Evolutionary conservation across 2,797 vertebrate genomes (phyloP).

Genomic region (Acrossocheilus fasciatus): DNA sequence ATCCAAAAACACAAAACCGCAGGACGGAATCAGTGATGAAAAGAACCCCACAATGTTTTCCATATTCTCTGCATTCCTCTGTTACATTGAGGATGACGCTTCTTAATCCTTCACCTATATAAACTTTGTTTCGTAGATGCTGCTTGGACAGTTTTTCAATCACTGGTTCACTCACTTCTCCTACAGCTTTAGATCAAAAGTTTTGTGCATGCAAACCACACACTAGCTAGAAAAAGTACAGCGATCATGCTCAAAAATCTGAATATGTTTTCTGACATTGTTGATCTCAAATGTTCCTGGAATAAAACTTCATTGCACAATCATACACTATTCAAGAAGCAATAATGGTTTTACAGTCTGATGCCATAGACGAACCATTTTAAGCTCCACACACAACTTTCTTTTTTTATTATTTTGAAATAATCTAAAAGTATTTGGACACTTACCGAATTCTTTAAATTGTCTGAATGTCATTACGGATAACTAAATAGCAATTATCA

Average conservation of each 20-base stretch:
- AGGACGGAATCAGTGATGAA: neutral
- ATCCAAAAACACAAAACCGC: conserved; percentile 28
- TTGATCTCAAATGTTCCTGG: neutral
- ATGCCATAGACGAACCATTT: neutral
- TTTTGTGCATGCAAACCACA: neutral
- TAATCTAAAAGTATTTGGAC: neutral
- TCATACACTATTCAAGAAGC: neutral
- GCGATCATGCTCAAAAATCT: neutral
- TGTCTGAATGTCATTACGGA: neutral
- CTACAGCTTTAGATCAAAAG: neutral
- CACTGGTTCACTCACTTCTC: neutral
- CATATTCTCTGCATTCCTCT: conserved; percentile 17
- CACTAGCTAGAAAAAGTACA: neutral
- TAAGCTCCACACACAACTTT: neutral
- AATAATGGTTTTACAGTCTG: neutral
- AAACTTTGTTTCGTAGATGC: conserved; percentile 8
- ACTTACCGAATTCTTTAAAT: neutral
- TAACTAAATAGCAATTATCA: neutral
- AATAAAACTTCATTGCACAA: neutral
- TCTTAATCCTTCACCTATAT: neutral
- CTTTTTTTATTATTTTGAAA: neutral
- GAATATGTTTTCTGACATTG: neutral
- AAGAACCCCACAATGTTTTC: conserved; percentile 2
- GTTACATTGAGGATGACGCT: neutral
- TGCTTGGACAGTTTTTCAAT: neutral